Conservation (phyloP, 2,888 invertebrate species). For the Andrena bucephala region DNA sequence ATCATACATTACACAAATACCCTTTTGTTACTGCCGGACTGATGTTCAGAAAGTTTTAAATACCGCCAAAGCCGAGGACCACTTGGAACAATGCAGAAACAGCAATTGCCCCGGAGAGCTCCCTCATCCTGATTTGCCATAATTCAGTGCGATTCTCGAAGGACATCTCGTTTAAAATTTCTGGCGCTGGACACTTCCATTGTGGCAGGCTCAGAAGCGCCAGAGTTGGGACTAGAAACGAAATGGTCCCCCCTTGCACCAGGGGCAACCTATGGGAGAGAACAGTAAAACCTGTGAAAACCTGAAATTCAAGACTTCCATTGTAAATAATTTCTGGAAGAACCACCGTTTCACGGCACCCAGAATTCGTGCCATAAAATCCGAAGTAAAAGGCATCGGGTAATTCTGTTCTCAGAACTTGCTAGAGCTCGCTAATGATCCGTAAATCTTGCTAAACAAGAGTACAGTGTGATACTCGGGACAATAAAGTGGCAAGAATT, state of each 20-base stretch:
- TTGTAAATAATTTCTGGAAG: background rate
- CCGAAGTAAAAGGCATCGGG: background rate
- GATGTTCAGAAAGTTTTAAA: background rate
- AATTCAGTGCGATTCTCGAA: conserved; percentile 87
- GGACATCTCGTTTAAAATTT: conserved; percentile 86
- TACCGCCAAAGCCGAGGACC: conserved; percentile 87
- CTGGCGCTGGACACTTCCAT: conserved; percentile 89
- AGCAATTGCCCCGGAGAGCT: conserved; percentile 93
- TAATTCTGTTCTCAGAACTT: conserved; percentile 27
- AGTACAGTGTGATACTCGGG: background rate
- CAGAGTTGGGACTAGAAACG: conserved; percentile 92
- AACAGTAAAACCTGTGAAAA: background rate
- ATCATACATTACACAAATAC: background rate
- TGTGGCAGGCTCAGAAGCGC: conserved; percentile 90
- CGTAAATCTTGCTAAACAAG: conserved; percentile 39
- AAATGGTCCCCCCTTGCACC: conserved; percentile 92
- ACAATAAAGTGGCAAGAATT: conserved; percentile 11
- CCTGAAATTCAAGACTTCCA: background rate
- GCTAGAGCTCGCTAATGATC: background rate
- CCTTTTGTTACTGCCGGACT: no score
- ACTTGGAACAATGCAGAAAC: conserved; percentile 92
- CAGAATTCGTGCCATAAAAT: background rate
- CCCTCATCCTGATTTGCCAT: conserved; percentile 92
- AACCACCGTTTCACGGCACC: background rate
- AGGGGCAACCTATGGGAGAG: conserved; percentile 87